Evolutionary conservation across 2,113 vertebrate genomes (phyloP).

Genomic region (Xyliphius kryptos): DNA sequence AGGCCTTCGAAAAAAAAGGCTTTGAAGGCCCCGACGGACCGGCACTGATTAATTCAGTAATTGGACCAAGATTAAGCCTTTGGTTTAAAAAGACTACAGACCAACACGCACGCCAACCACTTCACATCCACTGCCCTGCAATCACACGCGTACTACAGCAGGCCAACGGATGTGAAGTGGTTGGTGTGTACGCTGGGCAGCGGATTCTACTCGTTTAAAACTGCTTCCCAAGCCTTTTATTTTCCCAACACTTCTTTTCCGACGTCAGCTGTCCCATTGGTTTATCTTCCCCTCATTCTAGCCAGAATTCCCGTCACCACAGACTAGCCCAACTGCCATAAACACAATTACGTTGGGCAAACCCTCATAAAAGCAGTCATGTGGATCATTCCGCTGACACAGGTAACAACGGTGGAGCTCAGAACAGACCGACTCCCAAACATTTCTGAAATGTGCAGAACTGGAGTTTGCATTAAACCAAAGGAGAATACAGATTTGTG

Average conservation of each 20-base stretch:
- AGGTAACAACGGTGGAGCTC: conserved; percentile 49
- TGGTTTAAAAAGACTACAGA: not conserved
- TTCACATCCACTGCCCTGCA: conserved; percentile 12
- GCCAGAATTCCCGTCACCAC: conserved; percentile 36
- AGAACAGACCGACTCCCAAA: conserved; percentile 56
- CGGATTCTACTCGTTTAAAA: not conserved
- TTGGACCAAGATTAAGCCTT: too few species aligned
- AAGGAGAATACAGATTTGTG: conserved; percentile 10
- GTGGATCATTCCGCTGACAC: conserved; percentile 39
- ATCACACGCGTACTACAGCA: conserved; percentile 2
- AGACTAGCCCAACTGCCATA: conserved; percentile 30
- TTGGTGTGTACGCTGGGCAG: not conserved
- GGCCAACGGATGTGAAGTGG: too few species aligned
- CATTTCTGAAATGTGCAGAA: conserved; percentile 56
- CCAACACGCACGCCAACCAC: not conserved
- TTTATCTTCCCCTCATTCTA: not conserved
- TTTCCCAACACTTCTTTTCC: conserved; percentile 2
- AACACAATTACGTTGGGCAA: conserved; percentile 43
- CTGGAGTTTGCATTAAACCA: conserved; percentile 25
- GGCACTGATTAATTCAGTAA: too few species aligned
- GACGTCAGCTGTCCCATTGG: conserved; percentile 1
- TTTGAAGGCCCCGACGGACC: too few species aligned
- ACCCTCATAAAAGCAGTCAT: conserved; percentile 36
- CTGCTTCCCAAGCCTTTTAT: conserved; percentile 10
- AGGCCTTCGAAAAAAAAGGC: not conserved